These are phyloP conservation scores for Taurulus bubalis DNA, from an alignment of 2,113 vertebrate species.

Conservation along the genomic window DNA sequence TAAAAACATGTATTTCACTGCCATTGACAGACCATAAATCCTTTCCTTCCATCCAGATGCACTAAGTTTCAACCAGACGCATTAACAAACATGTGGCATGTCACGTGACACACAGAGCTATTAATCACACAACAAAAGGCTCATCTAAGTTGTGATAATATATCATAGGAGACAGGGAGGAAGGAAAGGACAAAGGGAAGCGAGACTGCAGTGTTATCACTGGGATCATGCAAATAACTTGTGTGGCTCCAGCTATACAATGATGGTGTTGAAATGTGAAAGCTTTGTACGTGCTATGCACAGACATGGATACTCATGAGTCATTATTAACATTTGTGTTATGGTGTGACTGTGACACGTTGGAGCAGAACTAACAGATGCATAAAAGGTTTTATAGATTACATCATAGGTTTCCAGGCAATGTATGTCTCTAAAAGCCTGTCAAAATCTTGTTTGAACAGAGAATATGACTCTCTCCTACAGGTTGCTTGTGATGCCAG, in stretches of 20 bases:
- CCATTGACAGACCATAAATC: background rate
- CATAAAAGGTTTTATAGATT: background rate
- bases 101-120: constrained; percentile 18
- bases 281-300: background rate
- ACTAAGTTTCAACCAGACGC: background rate
- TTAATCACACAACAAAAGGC: constrained; percentile 33
- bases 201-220: constrained; percentile 48
- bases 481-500: no score
- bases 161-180: constrained; percentile 34
- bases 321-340: background rate
- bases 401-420: background rate
- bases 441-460: background rate
- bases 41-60: background rate
- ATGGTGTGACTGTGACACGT: background rate
- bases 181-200: constrained; percentile 64
- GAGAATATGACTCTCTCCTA: background rate
- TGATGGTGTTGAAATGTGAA: constrained; percentile 1
- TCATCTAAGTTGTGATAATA: constrained; percentile 37
- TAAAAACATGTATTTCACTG: background rate
- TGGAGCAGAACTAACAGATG: constrained; percentile 2
- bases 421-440: background rate
- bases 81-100: background rate
- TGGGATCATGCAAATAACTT: constrained; percentile 64
- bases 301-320: background rate
- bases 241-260: background rate